Conservation (phyloP, 2,888 invertebrate species). For the Dione vanillae region DNA sequence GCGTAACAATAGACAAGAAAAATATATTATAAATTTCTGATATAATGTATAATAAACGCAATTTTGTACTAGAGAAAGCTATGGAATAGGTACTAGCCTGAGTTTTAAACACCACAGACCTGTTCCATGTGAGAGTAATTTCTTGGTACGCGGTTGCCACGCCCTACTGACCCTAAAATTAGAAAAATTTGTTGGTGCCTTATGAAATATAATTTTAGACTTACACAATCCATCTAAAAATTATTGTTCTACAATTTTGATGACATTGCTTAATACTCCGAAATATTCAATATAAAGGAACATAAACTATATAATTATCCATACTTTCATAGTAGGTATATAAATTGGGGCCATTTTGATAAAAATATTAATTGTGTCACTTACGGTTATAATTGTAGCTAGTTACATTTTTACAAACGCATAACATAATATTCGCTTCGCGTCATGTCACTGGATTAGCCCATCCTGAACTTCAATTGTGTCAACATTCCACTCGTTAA, state of each 20-base stretch:
- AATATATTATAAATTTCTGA: not conserved
- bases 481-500: conserved; percentile 44
- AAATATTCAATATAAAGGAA: too few species aligned
- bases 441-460: conserved; percentile 40
- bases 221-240: too few species aligned
- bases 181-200: conserved; percentile 37
- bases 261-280: too few species aligned
- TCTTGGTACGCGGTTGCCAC: conserved; percentile 52
- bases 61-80: conserved; percentile 47
- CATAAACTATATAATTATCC: too few species aligned
- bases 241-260: not conserved
- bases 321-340: not conserved
- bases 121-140: conserved; percentile 55
- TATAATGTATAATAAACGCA: not conserved
- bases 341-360: too few species aligned
- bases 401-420: conserved; percentile 2
- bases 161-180: conserved; percentile 52
- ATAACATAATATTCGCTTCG: conserved; percentile 36
- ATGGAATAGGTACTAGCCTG: conserved; percentile 31
- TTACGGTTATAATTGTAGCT: not conserved
- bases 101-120: conserved; percentile 52
- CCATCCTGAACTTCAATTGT: conserved; percentile 37
- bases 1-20: not conserved
- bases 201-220: not conserved
- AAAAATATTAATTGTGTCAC: not conserved